A percentile compares a stretch with the other conserved stretches of the same genome.
Conservation (phyloP, 2,797 vertebrate species). For the Mormyrops boulengeri region DNA sequence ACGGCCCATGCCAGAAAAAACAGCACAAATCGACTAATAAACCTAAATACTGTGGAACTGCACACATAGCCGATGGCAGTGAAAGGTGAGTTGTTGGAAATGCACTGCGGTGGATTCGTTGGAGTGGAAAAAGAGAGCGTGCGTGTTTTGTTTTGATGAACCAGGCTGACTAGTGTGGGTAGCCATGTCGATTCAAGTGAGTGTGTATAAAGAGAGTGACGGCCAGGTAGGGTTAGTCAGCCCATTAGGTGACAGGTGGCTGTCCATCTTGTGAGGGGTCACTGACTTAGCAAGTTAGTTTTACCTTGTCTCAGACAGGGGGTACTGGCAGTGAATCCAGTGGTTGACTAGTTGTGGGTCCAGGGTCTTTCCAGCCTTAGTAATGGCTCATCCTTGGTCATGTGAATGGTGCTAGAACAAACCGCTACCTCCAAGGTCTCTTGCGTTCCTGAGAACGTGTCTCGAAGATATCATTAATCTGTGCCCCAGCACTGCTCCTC, state of each 20-base stretch:
- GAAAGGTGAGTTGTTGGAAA: conserved; percentile 1
- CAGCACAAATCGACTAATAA: conserved; percentile 9
- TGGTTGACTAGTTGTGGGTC: background rate
- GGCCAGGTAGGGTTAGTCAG: background rate
- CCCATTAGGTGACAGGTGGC: background rate
- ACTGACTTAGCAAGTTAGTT: background rate
- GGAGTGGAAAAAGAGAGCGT: background rate
- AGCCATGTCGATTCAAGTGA: background rate
- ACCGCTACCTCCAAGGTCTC: background rate
- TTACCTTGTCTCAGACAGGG: background rate
- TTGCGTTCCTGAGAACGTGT: background rate
- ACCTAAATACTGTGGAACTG: background rate
- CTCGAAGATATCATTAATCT: background rate
- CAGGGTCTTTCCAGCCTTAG: background rate
- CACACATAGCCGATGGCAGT: background rate
- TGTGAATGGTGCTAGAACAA: background rate
- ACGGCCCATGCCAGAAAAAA: conserved; percentile 2
- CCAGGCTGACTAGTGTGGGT: background rate
- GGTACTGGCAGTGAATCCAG: background rate
- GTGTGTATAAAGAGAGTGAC: background rate
- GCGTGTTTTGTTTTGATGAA: background rate
- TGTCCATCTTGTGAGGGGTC: background rate
- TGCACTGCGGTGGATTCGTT: background rate
- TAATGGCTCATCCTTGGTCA: background rate
- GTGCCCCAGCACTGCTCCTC: background rate